Percentiles rank a stretch among this genome's conserved stretches.
phyloP scores from a whole-genome alignment of 2,797 vertebrate species.

The Distichodus sexfasciatus region DNA sequence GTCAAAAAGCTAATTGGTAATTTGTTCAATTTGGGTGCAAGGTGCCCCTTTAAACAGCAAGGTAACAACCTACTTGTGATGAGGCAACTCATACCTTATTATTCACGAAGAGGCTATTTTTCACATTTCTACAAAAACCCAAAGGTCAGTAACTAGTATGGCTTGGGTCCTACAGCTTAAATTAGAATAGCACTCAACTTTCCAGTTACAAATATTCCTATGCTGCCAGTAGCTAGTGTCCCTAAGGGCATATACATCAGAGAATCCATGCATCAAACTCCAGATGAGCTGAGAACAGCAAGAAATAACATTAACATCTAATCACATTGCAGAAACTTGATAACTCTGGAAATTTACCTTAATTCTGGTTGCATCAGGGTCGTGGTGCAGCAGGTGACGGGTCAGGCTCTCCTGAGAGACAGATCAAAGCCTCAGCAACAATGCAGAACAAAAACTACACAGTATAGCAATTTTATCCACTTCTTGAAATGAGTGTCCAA shows the following conservation, averaged over 20 bases:
- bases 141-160: background rate
- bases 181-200: background rate
- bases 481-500: too few relatives aligned
- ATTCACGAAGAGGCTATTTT: too few relatives aligned
- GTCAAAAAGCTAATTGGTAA: too few relatives aligned
- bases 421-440: background rate
- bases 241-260: background rate
- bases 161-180: background rate
- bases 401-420: conserved; percentile 71
- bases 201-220: background rate
- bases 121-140: background rate
- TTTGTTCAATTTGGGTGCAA: too few relatives aligned
- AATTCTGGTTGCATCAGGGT: conserved; percentile 53
- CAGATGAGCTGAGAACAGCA: background rate
- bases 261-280: background rate
- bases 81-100: too few relatives aligned
- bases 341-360: conserved; percentile 55
- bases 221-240: background rate
- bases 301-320: background rate
- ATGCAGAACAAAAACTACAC: background rate
- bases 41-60: too few relatives aligned
- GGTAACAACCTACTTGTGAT: too few relatives aligned
- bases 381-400: conserved; percentile 73
- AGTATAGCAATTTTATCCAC: too few relatives aligned
- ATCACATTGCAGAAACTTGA: too few relatives aligned